phyloP scores from a whole-genome alignment of 2,113 vertebrate genomes.

The Anhinga anhinga region DNA sequence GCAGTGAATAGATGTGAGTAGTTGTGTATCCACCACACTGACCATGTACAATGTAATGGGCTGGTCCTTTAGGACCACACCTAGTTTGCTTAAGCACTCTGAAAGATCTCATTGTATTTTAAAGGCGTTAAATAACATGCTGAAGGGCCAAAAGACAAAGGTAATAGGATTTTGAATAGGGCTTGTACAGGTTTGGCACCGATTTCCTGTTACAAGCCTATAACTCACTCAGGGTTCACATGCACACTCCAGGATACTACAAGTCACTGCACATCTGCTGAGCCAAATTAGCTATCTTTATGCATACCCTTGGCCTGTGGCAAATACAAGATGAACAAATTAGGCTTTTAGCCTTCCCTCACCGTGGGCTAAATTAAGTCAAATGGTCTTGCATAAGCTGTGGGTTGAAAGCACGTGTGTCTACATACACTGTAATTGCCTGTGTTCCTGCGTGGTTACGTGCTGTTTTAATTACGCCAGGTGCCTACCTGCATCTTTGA shows the following conservation, averaged over 20 bases:
- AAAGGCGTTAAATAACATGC: neutral
- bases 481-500: neutral
- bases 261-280: conserved; percentile 38
- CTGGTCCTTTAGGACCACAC: neutral
- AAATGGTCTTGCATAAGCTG: conserved; percentile 20
- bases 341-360: conserved; percentile 38
- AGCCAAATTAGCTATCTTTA: neutral
- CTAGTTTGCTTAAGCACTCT: neutral
- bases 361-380: conserved; percentile 14
- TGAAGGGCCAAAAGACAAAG: neutral
- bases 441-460: rapidly evolving
- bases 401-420: neutral
- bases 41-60: rapidly evolving
- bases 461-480: neutral
- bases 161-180: neutral
- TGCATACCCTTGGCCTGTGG: conserved; percentile 36
- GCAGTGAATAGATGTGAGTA: neutral
- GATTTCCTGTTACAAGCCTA: neutral
- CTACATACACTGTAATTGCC: neutral
- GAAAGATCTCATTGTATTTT: neutral
- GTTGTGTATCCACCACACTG: neutral
- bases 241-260: neutral
- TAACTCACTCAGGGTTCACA: neutral
- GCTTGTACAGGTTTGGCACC: neutral
- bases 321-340: conserved; percentile 36